Evolutionary conservation across 2,888 invertebrate species (phyloP), one percentile per base, ranked within the genome.

Genomic region (Griposia aprilina): DNA sequence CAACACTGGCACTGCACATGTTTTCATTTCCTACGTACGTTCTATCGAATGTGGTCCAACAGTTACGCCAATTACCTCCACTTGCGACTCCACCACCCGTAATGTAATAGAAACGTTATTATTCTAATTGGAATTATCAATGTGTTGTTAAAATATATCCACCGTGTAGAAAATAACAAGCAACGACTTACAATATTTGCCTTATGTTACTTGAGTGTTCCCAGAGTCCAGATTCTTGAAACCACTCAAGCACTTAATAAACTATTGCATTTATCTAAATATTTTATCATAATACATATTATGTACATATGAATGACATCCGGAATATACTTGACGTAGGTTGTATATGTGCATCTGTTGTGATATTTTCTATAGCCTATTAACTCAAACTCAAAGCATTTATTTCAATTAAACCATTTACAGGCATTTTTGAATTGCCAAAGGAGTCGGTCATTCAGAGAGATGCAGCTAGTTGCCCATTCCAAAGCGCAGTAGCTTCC

Each of bases 41-140:
- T 78, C n/a, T 17, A 71, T 68, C 71, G 62, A 78, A 78, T 86
- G 65, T 83, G 79, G 74, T 72, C 60, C 79, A 86, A 74, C 70
- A 69, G 84, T 81, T 87, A 74, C 78, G 78, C 68, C 85, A 74
- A 85, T 84, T 85, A 84, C 68, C 74, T 71, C 68, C 65, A 75
- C 59, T 75, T 76, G 87, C 63, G 45, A 62, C 63, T 82, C 36
- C 26, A 48, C 45, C 50, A 63, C 63, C 67, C 55, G 68, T 57
- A 85, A 66, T 59, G 36, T 60, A 26, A 50, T 74, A 60, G 55
- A 50, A 69, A 65, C 50, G 50, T 26, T 66, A 62, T 68, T 67
- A 60, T 76, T 57, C 23, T 57, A 48, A 86, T 82, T 72, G 68
- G 57, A 74, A 20, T 74, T 74, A 78, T 78, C 83, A 72, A 78